Conservation (phyloP, 2,797 vertebrate genomes). For the Staurois parvus region DNA sequence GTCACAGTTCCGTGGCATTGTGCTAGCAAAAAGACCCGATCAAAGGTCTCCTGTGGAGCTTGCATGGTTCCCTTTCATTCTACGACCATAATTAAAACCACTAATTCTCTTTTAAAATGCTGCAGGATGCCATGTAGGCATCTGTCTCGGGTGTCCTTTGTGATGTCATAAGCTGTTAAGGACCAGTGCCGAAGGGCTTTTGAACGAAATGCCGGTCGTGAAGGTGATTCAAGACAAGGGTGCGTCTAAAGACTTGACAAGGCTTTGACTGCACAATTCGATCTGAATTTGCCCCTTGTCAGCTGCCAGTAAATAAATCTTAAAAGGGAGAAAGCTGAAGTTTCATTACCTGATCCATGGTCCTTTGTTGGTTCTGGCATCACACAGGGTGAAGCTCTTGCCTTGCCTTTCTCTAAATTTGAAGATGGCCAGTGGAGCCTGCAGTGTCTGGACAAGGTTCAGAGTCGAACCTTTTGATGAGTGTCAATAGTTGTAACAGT, state of each 20-base stretch:
- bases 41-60: constrained; percentile 81
- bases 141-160: constrained; percentile 88
- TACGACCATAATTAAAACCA: constrained; percentile 88
- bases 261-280: constrained; percentile 82
- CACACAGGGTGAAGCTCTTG: constrained; percentile 75
- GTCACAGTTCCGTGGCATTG: constrained; percentile 88
- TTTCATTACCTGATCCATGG: constrained; percentile 82
- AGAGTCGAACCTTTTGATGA: constrained; percentile 80
- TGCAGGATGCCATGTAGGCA: constrained; percentile 88
- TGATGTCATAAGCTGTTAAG: constrained; percentile 87
- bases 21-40: constrained; percentile 83
- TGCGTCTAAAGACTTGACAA: constrained; percentile 82
- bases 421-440: constrained; percentile 82
- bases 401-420: constrained; percentile 73
- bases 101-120: constrained; percentile 90
- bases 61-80: constrained; percentile 85
- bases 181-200: constrained; percentile 79
- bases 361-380: constrained; percentile 82
- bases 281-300: constrained; percentile 83
- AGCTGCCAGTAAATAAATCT: constrained; percentile 85
- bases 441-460: constrained; percentile 73
- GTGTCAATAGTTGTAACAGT: constrained; percentile 85
- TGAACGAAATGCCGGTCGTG: constrained; percentile 83
- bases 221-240: constrained; percentile 84
- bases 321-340: constrained; percentile 77